Evolutionary conservation across 2,888 invertebrate species (phyloP), one percentile per base, ranked within the genome.

Genomic region (Tetheella fluctuosa): DNA sequence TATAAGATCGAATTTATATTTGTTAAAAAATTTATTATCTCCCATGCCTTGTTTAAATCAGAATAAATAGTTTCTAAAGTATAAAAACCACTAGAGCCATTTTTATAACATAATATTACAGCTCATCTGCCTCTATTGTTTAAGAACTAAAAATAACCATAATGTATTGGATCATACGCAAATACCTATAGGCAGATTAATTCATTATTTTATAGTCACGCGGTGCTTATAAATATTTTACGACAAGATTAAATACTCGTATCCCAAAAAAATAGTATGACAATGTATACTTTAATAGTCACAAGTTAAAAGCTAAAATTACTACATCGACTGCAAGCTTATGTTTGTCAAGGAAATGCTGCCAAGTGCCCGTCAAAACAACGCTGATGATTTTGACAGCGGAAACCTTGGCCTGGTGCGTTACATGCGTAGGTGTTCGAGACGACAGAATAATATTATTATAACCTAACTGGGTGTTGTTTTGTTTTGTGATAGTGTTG

Each of bases 351-450:
- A 59, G 60, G 62, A 61, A 62, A 59, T 64, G 67, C 34, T 73
- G 78, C 76, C 77, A 77, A 77, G 64, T 65, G 62, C 63, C 65
- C 68, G 71, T 76, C 73, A 76, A 58, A 73, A 70, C 70, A 71
- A 53, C 69, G 64, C 57, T 60, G 63, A 63, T 58, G 57, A 56
- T 54, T 48, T 20, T 48, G 48, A 48, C 37, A 12, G 1, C 39
- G 1, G 53, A 58, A 37, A 58, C 70, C 71, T 75, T 70, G 67
- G 68, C 60, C 64, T 58, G 64, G 42, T 58, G 68, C 57, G 58
- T 65, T 57, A 53, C 55, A 37, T 34, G 52, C 63, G 55, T 28
- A 23, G 64, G 58, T 52, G 52, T 34, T 25, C 23, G 28, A 52
- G 15, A n/a, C 23, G 28, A 37, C 20, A 7, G 13, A 52, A 57